Conservation (phyloP, 64 coral and sea anemone species). For the Porites lutea region DNA sequence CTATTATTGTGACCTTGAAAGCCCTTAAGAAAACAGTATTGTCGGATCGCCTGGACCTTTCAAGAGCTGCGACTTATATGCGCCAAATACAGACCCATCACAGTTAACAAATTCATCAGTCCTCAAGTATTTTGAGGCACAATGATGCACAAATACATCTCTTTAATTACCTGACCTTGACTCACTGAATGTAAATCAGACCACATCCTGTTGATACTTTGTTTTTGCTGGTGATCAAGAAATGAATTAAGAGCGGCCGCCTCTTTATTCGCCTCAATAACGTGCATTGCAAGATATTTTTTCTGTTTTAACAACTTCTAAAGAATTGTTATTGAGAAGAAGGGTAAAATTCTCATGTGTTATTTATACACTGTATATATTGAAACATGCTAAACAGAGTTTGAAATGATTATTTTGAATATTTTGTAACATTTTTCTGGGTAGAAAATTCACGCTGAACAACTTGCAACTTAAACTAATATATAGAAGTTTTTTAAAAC, state of each 20-base stretch:
- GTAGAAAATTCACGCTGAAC: no score
- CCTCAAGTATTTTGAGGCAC: not conserved
- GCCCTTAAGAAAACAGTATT: not conserved
- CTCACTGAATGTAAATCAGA: not conserved
- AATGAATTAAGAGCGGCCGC: not conserved
- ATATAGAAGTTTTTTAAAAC: no score
- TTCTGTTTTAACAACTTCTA: not conserved
- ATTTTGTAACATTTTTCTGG: no score
- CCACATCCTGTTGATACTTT: not conserved
- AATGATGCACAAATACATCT: not conserved
- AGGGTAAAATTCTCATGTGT: no score
- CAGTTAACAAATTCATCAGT: not conserved
- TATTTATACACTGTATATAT: no score
- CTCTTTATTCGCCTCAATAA: not conserved
- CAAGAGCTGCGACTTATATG: not conserved
- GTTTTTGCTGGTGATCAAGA: not conserved
- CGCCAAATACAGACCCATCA: not conserved
- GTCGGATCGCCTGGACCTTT: not conserved
- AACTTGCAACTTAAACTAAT: no score
- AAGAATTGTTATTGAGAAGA: no score
- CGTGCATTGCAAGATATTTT: not conserved
- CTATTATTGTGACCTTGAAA: not conserved
- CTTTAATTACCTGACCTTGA: slow-evolving; percentile 14
- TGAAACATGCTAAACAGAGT: no score
- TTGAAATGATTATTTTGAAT: no score